Evolutionary conservation across 2,797 vertebrate species (phyloP).

Genomic region (Clarias fuscus): DNA sequence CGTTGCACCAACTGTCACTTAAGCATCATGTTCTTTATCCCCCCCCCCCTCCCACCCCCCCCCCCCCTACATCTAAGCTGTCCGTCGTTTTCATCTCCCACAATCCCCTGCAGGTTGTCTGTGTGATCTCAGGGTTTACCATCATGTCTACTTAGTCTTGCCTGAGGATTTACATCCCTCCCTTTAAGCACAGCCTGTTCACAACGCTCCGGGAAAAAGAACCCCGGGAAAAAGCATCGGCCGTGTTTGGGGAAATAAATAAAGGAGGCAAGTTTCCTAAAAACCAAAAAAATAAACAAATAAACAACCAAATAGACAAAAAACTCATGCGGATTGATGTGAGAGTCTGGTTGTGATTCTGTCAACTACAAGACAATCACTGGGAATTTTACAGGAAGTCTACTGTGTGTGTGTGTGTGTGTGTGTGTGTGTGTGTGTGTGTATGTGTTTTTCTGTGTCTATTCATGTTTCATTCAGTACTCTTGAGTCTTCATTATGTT

Average conservation of each 20-base stretch:
- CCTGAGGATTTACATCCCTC: slow-evolving; percentile 19
- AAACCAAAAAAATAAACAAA: not conserved
- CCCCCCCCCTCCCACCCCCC: too few species aligned
- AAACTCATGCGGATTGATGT: not conserved
- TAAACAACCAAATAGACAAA: not conserved
- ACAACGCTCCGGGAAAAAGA: not conserved
- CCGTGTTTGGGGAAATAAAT: not conserved
- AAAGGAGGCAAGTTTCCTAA: too few species aligned
- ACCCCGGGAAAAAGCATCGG: not conserved
- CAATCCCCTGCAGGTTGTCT: not conserved
- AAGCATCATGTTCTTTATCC: not conserved
- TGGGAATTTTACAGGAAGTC: not conserved
- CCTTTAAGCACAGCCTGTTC: not conserved
- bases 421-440: slow-evolving; percentile 2
- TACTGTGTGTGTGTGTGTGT: slow-evolving; percentile 2
- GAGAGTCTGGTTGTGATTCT: not conserved
- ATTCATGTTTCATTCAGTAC: slow-evolving; percentile 41
- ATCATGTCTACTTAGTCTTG: not conserved
- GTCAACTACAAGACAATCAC: not conserved
- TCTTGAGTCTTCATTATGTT: slow-evolving; percentile 50
- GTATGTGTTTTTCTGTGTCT: slow-evolving; percentile 10
- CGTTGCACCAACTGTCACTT: not conserved
- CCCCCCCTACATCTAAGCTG: not conserved
- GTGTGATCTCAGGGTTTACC: slow-evolving; percentile 17
- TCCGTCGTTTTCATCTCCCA: slow-evolving; percentile 18